Percentiles rank a stretch among this genome's conserved stretches.
phyloP scores from a whole-genome alignment of 2,888 invertebrate species.

The Napeogenes sylphis region DNA sequence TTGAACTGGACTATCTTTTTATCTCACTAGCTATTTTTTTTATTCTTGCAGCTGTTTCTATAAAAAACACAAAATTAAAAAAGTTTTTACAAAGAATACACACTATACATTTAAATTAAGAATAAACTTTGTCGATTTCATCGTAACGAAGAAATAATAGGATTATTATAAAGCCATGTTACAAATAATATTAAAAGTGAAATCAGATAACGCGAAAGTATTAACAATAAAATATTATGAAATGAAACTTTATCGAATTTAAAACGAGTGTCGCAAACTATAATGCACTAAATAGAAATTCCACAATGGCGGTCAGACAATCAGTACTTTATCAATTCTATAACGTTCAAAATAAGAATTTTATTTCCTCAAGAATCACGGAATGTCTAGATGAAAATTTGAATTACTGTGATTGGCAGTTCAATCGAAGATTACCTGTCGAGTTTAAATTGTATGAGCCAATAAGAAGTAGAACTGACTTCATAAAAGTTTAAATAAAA shows the following conservation, averaged over 20 bases:
- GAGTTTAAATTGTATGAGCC: no score
- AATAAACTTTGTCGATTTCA: background rate
- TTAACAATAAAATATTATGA: constrained; percentile 15
- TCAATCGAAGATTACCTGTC: no score
- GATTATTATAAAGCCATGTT: background rate
- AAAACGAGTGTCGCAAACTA: constrained; percentile 13
- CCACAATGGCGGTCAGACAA: background rate
- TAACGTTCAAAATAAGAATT: no score
- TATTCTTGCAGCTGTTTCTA: no score
- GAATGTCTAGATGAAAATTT: no score
- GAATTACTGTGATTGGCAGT: no score
- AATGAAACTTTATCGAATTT: constrained; percentile 34
- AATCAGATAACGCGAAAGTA: constrained; percentile 33
- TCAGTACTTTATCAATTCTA: background rate
- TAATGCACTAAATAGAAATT: background rate
- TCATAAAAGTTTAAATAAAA: no score
- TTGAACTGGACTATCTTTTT: no score
- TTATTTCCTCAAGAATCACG: no score
- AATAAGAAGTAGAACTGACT: no score
- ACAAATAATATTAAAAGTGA: constrained; percentile 8
- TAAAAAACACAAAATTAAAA: no score
- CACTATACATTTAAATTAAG: background rate
- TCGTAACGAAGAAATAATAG: background rate
- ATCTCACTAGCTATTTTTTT: no score
- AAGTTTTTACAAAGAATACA: background rate